A percentile compares a stretch with the other conserved stretches of the same genome.
Conservation (phyloP, 2,113 vertebrate genomes). For the Epinephelus fuscoguttatus region DNA sequence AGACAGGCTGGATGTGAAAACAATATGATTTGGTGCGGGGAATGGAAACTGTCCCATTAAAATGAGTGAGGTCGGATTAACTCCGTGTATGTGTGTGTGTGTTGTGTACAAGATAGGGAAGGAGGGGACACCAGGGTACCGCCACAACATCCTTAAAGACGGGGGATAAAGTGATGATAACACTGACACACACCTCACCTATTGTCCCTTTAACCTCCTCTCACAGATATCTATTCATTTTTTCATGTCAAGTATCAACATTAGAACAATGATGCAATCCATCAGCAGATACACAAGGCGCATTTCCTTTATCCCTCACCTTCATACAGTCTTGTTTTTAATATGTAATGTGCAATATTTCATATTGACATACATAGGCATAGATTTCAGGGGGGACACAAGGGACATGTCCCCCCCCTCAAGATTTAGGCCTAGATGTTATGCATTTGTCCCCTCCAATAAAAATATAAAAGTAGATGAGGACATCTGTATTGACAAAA, state of each 20-base stretch:
- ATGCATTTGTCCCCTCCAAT: no score
- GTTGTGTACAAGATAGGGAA: conserved; percentile 32
- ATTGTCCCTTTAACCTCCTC: conserved; percentile 53
- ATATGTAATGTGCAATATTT: background rate
- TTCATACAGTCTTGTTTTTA: background rate
- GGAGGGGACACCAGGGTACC: background rate
- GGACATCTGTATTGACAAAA: no score
- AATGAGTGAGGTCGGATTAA: conserved; percentile 69
- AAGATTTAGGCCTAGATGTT: no score
- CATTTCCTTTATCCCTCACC: background rate
- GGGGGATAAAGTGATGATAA: conserved; percentile 23
- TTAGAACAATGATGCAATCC: conserved; percentile 9
- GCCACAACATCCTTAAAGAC: conserved; percentile 22
- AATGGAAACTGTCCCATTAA: conserved; percentile 73
- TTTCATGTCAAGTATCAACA: conserved; percentile 20
- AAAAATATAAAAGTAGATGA: no score
- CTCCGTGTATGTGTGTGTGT: conserved; percentile 18
- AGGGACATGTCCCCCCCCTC: no score
- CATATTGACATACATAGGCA: no score
- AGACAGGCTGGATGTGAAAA: conserved; percentile 55
- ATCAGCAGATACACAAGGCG: conserved; percentile 4
- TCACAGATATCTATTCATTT: conserved; percentile 26
- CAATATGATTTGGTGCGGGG: conserved; percentile 57
- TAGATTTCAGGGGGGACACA: no score
- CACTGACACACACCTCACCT: conserved; percentile 21